Evolutionary conservation across 2,113 vertebrate genomes (phyloP).

Genomic region (Tursiops truncatus): DNA sequence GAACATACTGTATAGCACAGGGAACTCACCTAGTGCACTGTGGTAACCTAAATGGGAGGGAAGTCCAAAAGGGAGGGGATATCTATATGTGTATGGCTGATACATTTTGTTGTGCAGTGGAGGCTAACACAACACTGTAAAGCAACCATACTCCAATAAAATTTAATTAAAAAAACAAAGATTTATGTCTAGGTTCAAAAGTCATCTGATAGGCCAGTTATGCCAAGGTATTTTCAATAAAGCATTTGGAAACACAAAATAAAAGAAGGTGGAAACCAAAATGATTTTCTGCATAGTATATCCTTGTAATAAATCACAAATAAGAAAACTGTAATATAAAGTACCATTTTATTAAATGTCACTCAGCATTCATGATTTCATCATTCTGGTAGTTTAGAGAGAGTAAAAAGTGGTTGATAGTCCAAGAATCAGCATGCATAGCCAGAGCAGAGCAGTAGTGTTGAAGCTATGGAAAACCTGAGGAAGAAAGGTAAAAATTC

Average conservation of each 20-base stretch:
- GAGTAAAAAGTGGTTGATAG: neutral
- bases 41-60: too few species aligned
- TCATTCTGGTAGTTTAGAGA: slow-evolving; percentile 61
- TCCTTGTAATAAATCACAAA: slow-evolving; percentile 74
- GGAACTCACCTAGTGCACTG: too few species aligned
- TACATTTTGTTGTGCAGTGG: too few species aligned
- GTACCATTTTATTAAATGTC: slow-evolving; percentile 69
- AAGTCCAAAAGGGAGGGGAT: too few species aligned
- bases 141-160: too few species aligned
- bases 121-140: too few species aligned
- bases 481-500: neutral
- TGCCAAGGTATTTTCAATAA: slow-evolving; percentile 65
- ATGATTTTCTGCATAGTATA: slow-evolving; percentile 47
- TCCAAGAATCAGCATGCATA: neutral
- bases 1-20: too few species aligned
- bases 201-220: neutral
- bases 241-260: slow-evolving; percentile 58
- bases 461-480: neutral
- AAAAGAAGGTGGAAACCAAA: slow-evolving; percentile 39
- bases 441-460: neutral
- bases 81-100: too few species aligned
- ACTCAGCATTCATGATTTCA: slow-evolving; percentile 72
- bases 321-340: slow-evolving; percentile 70
- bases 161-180: neutral
- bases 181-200: slow-evolving; percentile 71